Percentiles rank a stretch among this genome's conserved stretches.
phyloP scores from a whole-genome alignment of 2,113 vertebrate genomes.

The Antigone vipio region DNA sequence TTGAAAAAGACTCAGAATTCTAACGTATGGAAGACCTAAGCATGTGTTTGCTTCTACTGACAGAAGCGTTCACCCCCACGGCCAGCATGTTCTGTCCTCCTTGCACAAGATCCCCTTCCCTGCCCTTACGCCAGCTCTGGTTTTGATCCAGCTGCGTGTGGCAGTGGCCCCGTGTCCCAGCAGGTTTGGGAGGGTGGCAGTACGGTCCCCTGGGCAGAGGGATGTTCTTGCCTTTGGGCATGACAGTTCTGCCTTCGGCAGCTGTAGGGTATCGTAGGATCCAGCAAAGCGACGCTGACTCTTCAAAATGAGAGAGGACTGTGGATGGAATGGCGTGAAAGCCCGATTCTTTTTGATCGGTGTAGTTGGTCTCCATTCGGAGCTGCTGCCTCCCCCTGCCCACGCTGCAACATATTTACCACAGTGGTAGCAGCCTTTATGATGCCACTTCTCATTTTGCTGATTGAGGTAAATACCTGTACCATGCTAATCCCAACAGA shows the following conservation, averaged over 20 bases:
- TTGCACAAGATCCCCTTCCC: no score
- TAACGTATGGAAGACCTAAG: fast-evolving
- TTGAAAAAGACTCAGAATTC: background rate
- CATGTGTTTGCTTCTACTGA: fast-evolving
- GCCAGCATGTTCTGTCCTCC: background rate
- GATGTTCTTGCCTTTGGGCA: background rate
- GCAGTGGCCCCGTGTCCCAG: fast-evolving
- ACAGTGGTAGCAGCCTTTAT: fast-evolving
- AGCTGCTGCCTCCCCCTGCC: background rate
- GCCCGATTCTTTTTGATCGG: fast-evolving
- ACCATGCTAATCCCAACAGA: background rate
- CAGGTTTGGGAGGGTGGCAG: background rate
- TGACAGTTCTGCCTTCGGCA: background rate
- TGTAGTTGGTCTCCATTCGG: background rate
- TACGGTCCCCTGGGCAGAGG: fast-evolving
- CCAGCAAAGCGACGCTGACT: fast-evolving
- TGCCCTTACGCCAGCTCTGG: background rate
- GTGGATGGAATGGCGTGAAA: fast-evolving
- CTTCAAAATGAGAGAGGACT: background rate
- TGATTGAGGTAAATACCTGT: background rate
- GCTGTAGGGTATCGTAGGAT: fast-evolving
- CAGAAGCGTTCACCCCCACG: fast-evolving
- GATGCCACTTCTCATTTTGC: fast-evolving
- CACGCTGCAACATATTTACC: fast-evolving
- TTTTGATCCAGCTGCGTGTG: background rate